A percentile compares a stretch with the other conserved stretches of the same genome.
These are phyloP conservation scores for Polydrusus pterygomalis DNA, from an alignment of 2,888 invertebrate species.

Conservation along the genomic window DNA sequence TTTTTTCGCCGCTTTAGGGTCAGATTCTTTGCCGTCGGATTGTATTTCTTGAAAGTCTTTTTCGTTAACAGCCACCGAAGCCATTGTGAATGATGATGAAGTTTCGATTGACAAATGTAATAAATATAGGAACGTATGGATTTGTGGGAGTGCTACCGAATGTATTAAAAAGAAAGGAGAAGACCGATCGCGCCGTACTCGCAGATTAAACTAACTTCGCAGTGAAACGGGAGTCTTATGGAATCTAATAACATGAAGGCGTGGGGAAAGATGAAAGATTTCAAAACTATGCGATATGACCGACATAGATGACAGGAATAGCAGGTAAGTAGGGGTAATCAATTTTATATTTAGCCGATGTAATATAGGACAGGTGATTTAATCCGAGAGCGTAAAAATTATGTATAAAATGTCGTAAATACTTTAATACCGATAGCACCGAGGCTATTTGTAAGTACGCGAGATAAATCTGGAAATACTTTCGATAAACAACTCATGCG, in stretches of 20 bases:
- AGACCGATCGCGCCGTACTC: conserved; percentile 34
- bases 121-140: background rate
- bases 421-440: conserved; percentile 45
- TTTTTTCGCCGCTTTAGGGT: conserved; percentile 42
- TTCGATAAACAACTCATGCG: conserved; percentile 22
- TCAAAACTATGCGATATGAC: conserved; percentile 69
- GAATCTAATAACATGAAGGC: conserved; percentile 40
- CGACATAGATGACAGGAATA: conserved; percentile 66
- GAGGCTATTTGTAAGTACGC: conserved; percentile 14
- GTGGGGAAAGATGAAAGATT: conserved; percentile 69
- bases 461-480: conserved; percentile 33
- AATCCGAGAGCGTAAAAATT: conserved; percentile 62
- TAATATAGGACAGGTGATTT: conserved; percentile 68
- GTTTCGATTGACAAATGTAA: background rate
- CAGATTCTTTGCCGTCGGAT: conserved; percentile 16
- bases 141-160: background rate
- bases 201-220: conserved; percentile 43
- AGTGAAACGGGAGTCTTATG: conserved; percentile 34
- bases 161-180: conserved; percentile 10
- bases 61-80: conserved; percentile 52
- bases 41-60: conserved; percentile 33
- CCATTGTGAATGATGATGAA: conserved; percentile 29
- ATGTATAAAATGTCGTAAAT: conserved; percentile 59
- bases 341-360: conserved; percentile 66
- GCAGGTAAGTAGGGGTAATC: conserved; percentile 64